A percentile compares a stretch with the other conserved stretches of the same genome.
Conservation (phyloP, 2,113 vertebrate genomes). For the Pluvialis apricaria region DNA sequence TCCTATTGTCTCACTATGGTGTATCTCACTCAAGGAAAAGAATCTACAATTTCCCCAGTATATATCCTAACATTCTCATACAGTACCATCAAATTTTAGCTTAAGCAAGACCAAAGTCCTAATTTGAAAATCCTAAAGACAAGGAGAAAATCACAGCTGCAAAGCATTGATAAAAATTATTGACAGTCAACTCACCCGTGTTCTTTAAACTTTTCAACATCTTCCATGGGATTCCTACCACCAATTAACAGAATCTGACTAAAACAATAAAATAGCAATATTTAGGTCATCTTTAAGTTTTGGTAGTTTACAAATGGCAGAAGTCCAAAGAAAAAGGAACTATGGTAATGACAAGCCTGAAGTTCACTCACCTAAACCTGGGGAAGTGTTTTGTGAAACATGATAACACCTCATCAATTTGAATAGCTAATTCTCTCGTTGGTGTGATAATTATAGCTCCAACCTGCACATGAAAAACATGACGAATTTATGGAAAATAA, state of each 20-base stretch:
- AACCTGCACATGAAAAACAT: constrained; percentile 69
- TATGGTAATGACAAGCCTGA: neutral
- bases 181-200: constrained; percentile 74
- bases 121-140: neutral
- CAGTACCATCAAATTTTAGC: neutral
- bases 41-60: neutral
- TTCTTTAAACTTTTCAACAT: constrained; percentile 88
- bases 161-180: neutral
- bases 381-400: constrained; percentile 85
- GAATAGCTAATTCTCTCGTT: constrained; percentile 89
- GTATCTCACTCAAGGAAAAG: neutral
- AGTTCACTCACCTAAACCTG: constrained; percentile 81
- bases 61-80: neutral
- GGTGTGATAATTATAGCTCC: constrained; percentile 93
- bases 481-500: neutral
- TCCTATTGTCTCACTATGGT: rapidly evolving
- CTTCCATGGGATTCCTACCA: constrained; percentile 91
- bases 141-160: neutral
- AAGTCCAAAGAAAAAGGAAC: neutral
- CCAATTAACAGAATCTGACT: constrained; percentile 95
- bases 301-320: rapidly evolving
- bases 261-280: neutral
- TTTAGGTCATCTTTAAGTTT: neutral
- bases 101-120: neutral
- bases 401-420: constrained; percentile 89